Base-by-base conservation (phyloP, 2,888 invertebrate genomes). In the Philhelius pedissequus region DNA sequence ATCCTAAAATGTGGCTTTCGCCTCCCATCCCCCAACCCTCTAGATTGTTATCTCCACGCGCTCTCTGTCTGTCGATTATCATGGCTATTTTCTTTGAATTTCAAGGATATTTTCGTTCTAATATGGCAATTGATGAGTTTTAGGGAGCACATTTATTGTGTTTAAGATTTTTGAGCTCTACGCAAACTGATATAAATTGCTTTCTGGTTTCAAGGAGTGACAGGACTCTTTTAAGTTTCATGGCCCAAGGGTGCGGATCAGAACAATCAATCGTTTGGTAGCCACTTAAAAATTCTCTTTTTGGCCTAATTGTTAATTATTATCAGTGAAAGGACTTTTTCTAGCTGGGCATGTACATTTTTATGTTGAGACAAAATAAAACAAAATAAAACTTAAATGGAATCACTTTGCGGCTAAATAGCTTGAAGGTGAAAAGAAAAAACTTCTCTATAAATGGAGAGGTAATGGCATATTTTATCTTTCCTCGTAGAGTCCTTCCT, bases 231-330 rank as follows among this genome's bases (percentile, higher is more conserved):
- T 25, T 9, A 30, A 48, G 30, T 20, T 18, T 5, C 5, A 25
- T n/a, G n/a, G 20, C 43, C 40, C 0, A 15, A 22, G 40, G 40
- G 6, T 25, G 8, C 20, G 40, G 15, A 62, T 62, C 43, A 11
- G 43, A 18, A 35, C 56, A 71, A 62, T 80, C 64, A 75, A 79
- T 71, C 38, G 62, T 32, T 45, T 70, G 48, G 8, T 32, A 22
- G 64, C 30, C n/a, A 48, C 13, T 60, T 62, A 52, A 66, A 56
- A 74, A 78, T 78, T 74, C 56, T 54, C 20, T 83, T 79, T 79
- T 22, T 30, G 38, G 56, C 35, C 15, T 4, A 64, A 64, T 52
- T 52, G 48, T 76, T 62, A 75, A 75, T 84, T 71, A 79, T 79
- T 71, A 79, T 79, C 56, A 75, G 22, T 54, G 20, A 75, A 79